phyloP scores from a whole-genome alignment of 2,888 invertebrate genomes.

The Trichopoda pennipes region DNA sequence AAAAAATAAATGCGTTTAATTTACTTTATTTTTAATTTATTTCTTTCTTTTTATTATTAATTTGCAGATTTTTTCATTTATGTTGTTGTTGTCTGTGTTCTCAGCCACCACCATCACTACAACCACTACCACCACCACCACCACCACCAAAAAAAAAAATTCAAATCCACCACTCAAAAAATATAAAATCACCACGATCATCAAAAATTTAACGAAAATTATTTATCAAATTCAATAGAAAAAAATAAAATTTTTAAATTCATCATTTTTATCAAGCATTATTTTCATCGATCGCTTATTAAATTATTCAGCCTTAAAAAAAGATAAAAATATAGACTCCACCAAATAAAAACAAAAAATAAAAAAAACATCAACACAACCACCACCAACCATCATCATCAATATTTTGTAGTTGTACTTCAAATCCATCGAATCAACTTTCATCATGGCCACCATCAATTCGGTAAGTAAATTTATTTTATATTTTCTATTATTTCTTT shows the following conservation, averaged over 20 bases:
- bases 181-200: conserved; percentile 44
- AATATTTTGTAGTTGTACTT: conserved; percentile 63
- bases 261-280: conserved; percentile 41
- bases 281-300: conserved; percentile 49
- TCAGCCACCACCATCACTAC: conserved; percentile 68
- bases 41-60: conserved; percentile 70
- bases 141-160: conserved; percentile 36
- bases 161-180: conserved; percentile 27
- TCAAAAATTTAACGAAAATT: conserved; percentile 30
- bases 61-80: conserved; percentile 79
- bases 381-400: conserved; percentile 69
- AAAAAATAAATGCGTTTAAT: conserved; percentile 32
- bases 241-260: conserved; percentile 31
- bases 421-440: conserved; percentile 61
- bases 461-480: conserved; percentile 77
- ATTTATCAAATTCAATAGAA: conserved; percentile 8
- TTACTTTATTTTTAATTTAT: conserved; percentile 63
- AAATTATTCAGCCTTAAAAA: too few relatives aligned
- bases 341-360: conserved; percentile 71
- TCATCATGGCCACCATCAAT: conserved; percentile 80
- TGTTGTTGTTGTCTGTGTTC: conserved; percentile 73
- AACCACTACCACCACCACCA: conserved; percentile 54
- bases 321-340: conserved; percentile 54
- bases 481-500: conserved; percentile 30
- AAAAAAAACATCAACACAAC: conserved; percentile 70